These are phyloP conservation scores for Alaudala cheleensis DNA, from an alignment of 2,113 vertebrate genomes.

Conservation along the genomic window DNA sequence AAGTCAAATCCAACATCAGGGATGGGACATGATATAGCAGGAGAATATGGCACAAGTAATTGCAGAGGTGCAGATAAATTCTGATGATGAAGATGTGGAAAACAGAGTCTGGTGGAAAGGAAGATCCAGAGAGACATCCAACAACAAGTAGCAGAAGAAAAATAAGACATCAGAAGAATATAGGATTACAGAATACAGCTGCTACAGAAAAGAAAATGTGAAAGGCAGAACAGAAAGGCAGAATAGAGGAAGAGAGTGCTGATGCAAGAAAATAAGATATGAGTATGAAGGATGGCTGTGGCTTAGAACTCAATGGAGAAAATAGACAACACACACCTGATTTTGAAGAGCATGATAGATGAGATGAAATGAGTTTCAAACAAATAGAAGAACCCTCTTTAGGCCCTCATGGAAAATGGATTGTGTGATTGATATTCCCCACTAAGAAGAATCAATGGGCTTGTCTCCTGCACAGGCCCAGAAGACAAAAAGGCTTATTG, in stretches of 20 bases:
- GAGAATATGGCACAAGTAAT: background rate
- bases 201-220: background rate
- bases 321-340: background rate
- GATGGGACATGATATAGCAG: background rate
- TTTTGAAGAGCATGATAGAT: background rate
- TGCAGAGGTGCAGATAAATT: background rate
- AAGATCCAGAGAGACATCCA: background rate
- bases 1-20: background rate
- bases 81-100: background rate
- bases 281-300: background rate
- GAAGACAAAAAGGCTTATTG: background rate
- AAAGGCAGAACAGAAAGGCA: background rate
- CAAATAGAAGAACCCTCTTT: background rate
- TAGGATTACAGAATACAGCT: background rate
- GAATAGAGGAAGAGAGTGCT: background rate
- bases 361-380: background rate
- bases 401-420: background rate
- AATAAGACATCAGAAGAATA: background rate
- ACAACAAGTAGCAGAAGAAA: background rate
- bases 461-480: background rate
- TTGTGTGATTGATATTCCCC: background rate
- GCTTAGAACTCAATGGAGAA: background rate
- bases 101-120: background rate
- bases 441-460: background rate
- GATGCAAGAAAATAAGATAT: background rate